Base-by-base conservation (phyloP, 1,140 invertebrate genomes). In the Pseudomyrmex flavicornis region DNA sequence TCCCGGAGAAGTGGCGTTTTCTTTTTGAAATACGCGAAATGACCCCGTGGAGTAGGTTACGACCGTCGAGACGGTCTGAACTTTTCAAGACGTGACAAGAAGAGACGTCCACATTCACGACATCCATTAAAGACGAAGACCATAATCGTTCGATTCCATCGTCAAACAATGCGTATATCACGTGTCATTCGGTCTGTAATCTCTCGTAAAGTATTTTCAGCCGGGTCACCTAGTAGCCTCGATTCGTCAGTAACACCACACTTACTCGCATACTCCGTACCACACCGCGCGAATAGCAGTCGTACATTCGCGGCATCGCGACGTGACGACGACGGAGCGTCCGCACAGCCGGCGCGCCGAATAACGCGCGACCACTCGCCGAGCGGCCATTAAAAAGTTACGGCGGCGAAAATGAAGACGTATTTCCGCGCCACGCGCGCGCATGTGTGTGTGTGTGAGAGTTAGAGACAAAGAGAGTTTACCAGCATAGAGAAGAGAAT, bases 361-460 rank as follows among this genome's bases (percentile, higher is more conserved):
- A 85, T 69, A 85, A 69, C 61, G 26, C 20, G 20, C n/a, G 50
- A 46, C 84, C 63, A 63, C 80, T 84, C 63, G 73, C 44, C 46
- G 84, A 54, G 69, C 65, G 88, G 56, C 89, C 85, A 89, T 90
- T 90, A 90, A 90, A 90, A 89, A 89, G 85, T 90, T 90, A 90
- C 84, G 88, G 68, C 63, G 54, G 83, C 76, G 73, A 87, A 90
- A 89, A 90, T 89, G 86, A 89, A 90, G 89, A 89, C 84, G 72
- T 89, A 87, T 88, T 85, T 88, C 66, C 73, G 77, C 56, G 72
- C 68, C 56, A 68, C 68, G 82, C 82, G 46, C 46, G 15, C 7
- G 46, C 59, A 56, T 9, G 62, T 9, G 82, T 77, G 46, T 22
- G 15, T 2, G 46, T 56, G 63, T 12, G 62, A 9, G 50, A 20